These are phyloP conservation scores for Timema podura DNA, from an alignment of 2,888 invertebrate species.

Conservation along the genomic window DNA sequence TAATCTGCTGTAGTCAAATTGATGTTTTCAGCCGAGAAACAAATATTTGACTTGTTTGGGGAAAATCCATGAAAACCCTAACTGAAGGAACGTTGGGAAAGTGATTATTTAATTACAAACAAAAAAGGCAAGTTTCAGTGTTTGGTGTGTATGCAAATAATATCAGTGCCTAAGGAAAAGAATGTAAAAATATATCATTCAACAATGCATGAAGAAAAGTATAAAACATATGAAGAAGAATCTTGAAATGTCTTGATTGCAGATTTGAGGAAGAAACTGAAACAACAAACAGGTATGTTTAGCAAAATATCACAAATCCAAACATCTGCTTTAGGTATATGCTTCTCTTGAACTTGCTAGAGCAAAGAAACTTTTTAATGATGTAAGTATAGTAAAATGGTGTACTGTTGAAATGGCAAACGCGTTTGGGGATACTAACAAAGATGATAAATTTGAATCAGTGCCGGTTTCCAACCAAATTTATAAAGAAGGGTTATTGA, in stretches of 20 bases:
- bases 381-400: background rate
- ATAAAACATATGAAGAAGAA: constrained; percentile 1
- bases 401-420: constrained; percentile 7
- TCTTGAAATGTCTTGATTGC: background rate
- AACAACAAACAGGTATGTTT: constrained; percentile 13
- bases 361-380: background rate
- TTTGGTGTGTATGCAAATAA: constrained; percentile 9
- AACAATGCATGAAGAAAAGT: no score
- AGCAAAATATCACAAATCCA: background rate
- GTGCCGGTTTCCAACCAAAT: constrained; percentile 3
- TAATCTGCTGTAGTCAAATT: no score
- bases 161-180: constrained; percentile 1
- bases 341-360: constrained; percentile 11
- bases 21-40: no score
- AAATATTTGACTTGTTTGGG: no score
- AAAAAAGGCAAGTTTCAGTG: constrained; percentile 5
- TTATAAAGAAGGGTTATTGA: background rate
- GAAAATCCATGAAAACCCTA: no score
- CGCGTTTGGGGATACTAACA: background rate
- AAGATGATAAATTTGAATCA: background rate
- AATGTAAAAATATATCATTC: background rate
- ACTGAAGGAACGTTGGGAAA: no score
- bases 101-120: background rate
- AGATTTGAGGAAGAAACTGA: constrained; percentile 1
- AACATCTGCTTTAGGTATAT: background rate